A percentile compares a stretch with the other conserved stretches of the same genome.
phyloP scores from a whole-genome alignment of 2,113 vertebrate species.

The Nerophis ophidion region DNA sequence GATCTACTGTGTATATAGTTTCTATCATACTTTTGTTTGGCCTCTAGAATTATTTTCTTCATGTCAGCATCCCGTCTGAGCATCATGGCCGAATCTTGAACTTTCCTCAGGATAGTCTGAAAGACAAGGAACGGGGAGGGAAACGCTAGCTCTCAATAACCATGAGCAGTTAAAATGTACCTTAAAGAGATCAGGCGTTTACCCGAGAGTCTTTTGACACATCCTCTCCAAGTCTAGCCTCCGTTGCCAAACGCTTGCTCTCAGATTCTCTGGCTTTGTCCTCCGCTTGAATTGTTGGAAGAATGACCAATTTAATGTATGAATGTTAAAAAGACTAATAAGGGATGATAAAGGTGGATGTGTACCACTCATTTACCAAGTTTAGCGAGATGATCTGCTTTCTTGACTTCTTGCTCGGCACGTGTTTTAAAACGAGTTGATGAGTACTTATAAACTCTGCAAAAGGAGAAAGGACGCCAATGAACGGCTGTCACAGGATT shows the following conservation, averaged over 20 bases:
- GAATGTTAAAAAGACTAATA: background rate
- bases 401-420: conserved; percentile 97
- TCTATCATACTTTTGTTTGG: conserved; percentile 83
- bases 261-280: conserved; percentile 94
- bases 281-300: conserved; percentile 77
- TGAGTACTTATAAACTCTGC: conserved; percentile 94
- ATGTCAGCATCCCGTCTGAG: conserved; percentile 86
- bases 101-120: conserved; percentile 83
- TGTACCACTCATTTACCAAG: conserved; percentile 72
- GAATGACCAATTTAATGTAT: background rate
- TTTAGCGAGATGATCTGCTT: conserved; percentile 89
- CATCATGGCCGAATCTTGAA: conserved; percentile 84
- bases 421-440: conserved; percentile 97
- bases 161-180: background rate
- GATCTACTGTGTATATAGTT: background rate
- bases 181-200: conserved; percentile 9
- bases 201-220: conserved; percentile 89
- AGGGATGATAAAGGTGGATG: background rate
- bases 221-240: conserved; percentile 82
- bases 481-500: background rate
- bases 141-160: no score
- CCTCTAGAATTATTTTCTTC: conserved; percentile 87
- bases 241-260: conserved; percentile 85
- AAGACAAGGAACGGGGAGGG: conserved; percentile 3
- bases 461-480: conserved; percentile 20